Evolutionary conservation across 2,113 vertebrate genomes (phyloP).

Genomic region (Dipodomys ordii): DNA sequence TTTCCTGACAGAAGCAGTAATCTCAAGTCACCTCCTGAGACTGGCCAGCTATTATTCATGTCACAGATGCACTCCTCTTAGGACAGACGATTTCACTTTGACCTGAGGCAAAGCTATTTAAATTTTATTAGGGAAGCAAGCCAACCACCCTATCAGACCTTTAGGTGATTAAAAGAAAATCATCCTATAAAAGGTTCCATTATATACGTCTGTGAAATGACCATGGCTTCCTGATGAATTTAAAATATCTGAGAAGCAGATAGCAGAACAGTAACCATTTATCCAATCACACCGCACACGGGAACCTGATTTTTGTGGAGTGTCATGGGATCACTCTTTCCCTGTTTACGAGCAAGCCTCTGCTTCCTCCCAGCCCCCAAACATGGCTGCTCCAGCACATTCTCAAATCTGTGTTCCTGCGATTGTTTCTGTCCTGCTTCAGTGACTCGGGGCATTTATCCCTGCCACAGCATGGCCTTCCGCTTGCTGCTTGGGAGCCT

Average conservation of each 20-base stretch:
- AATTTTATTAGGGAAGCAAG: conserved; percentile 76
- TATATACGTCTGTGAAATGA: conserved; percentile 10
- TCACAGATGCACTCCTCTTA: conserved; percentile 72
- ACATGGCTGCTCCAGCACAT: conserved; percentile 76
- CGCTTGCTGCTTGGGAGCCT: conserved; percentile 84
- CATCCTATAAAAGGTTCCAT: conserved; percentile 55
- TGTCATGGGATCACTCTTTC: conserved; percentile 54
- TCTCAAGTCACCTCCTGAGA: conserved; percentile 68
- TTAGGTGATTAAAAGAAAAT: conserved; percentile 72
- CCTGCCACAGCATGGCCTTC: conserved; percentile 89
- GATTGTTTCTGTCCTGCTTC: conserved; percentile 89
- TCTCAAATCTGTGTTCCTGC: conserved; percentile 83
- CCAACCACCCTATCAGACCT: conserved; percentile 66
- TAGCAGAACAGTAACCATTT: conserved; percentile 44
- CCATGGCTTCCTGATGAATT: conserved; percentile 65
- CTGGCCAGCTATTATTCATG: conserved; percentile 53
- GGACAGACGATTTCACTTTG: conserved; percentile 70
- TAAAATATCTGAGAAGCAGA: conserved; percentile 51
- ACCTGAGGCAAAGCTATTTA: conserved; percentile 70
- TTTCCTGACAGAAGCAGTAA: conserved; percentile 51
- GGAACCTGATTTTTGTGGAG: not conserved
- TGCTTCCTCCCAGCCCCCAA: not conserved
- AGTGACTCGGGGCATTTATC: conserved; percentile 88
- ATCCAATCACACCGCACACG: conserved; percentile 20
- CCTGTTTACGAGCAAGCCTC: conserved; percentile 25